Conservation (phyloP, 2,113 vertebrate genomes). For the Nycticorax nycticorax region DNA sequence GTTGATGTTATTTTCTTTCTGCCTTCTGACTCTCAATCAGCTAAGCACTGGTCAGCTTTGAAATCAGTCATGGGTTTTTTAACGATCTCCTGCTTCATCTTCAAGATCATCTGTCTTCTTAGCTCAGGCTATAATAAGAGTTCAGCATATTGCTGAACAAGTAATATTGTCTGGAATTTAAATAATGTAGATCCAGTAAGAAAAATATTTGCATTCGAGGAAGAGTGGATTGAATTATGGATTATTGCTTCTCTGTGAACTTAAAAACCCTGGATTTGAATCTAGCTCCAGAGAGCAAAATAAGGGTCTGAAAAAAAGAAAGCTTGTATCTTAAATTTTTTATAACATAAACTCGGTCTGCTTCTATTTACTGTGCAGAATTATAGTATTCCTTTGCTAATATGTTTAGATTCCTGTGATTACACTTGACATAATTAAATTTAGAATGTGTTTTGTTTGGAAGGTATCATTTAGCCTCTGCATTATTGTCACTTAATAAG, state of each 20-base stretch:
- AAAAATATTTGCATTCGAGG: slow-evolving; percentile 28
- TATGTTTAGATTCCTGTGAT: not conserved
- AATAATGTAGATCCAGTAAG: slow-evolving; percentile 22
- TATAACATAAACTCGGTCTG: not conserved
- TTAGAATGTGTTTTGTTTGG: not conserved
- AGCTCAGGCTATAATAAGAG: not conserved
- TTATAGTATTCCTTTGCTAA: not conserved
- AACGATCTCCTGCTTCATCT: slow-evolving; percentile 24
- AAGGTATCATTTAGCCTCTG: not conserved
- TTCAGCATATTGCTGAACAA: slow-evolving; percentile 53
- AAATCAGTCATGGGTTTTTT: slow-evolving; percentile 39
- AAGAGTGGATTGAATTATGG: not conserved
- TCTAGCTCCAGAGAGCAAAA: not conserved
- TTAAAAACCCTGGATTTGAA: not conserved
- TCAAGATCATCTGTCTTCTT: slow-evolving; percentile 34
- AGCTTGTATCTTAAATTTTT: not conserved
- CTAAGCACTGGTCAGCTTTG: not conserved
- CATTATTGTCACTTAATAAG: not conserved
- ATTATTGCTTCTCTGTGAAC: slow-evolving; percentile 40
- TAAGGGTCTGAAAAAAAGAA: not conserved
- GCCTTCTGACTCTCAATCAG: not conserved
- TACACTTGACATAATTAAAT: not conserved
- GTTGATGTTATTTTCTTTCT: not conserved
- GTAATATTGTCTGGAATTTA: slow-evolving; percentile 36
- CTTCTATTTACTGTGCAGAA: not conserved